Base-by-base conservation (phyloP, 2,888 invertebrate species). In the Hyposoter dolosus region DNA sequence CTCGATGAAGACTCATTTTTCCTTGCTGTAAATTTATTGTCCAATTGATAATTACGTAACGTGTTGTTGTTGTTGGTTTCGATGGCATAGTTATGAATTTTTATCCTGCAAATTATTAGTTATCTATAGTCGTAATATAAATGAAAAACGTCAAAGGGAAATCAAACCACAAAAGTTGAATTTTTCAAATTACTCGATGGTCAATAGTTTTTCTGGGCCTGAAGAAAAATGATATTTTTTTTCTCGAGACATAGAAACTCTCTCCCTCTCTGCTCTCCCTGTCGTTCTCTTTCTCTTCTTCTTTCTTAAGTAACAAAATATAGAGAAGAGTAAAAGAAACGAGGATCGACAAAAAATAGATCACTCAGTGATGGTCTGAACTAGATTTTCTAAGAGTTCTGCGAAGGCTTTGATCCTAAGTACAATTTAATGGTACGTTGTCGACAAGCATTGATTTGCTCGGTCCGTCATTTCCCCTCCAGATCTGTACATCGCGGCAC, bases 381-480 rank as follows among this genome's bases (percentile, higher is more conserved):
- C 66, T 72, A 50, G 60, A 83, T 83, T 80, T 53, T 82, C 76
- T 75, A 28, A 72, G 72, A 72, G 50, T 66, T 45, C 63, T 68
- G 63, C 56, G 66, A 45, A 65, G 32, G 40, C 40, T 71, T 84
- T 72, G 80, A 80, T 75, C 84, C 83, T 90, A 87, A 90, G 85
- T 88, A 88, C 82, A 72, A 66, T 88, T 87, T 87, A 86, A 86
- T 87, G 45, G 74, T 72, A 71, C 78, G 81, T 87, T 88, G 87
- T 85, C 83, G 83, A 60, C 28, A 75, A 53, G 72, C 79, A 85
- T 88, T 86, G 79, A 68, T 75, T 82, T 68, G 43, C 56, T 60
- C 35, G 60, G 68, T 60, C 47, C 79, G 32, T 79, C 19, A 60
- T 32, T 63, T 79, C 68, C 28, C 28, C 50, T 78, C 32, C n/a